Percentiles rank a stretch among this genome's conserved stretches.
Conservation (phyloP, 2,888 invertebrate species). For the Macrosoma leucophasiata region DNA sequence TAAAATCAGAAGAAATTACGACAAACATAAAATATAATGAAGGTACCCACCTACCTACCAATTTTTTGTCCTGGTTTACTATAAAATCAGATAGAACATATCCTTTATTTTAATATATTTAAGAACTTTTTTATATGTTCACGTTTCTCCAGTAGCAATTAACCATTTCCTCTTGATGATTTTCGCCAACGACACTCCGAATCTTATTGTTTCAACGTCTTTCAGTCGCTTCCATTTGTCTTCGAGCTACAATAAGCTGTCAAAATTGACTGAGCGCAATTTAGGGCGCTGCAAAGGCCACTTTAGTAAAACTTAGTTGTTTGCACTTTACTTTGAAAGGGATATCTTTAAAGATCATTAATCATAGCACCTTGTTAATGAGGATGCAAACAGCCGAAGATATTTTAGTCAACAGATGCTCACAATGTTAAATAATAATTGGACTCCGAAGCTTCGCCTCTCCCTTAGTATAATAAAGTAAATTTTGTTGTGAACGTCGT, state of each 20-base stretch:
- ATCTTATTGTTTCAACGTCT: conserved; percentile 11
- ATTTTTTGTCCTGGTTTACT: too few relatives aligned
- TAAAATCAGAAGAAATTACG: too few relatives aligned
- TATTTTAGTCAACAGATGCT: conserved; percentile 35
- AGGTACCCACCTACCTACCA: too few relatives aligned
- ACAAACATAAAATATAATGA: too few relatives aligned
- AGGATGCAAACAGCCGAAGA: conserved; percentile 46
- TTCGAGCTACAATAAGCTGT: conserved; percentile 44
- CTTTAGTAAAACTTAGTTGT: conserved; percentile 55
- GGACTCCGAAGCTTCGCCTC: too few relatives aligned
- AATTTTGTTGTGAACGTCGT: background rate
- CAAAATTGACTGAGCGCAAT: conserved; percentile 51
- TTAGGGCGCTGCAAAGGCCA: conserved; percentile 45
- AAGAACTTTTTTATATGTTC: too few relatives aligned
- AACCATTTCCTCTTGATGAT: too few relatives aligned
- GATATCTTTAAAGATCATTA: conserved; percentile 49
- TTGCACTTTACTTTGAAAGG: conserved; percentile 39
- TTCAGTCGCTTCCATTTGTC: conserved; percentile 32
- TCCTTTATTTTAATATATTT: too few relatives aligned
- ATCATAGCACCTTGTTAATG: conserved; percentile 46
- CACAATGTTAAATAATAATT: conserved; percentile 3
- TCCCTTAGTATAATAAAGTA: too few relatives aligned
- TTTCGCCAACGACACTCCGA: too few relatives aligned
- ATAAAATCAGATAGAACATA: too few relatives aligned
- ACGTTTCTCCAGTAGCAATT: too few relatives aligned